These are phyloP conservation scores for Petroica traversi DNA, from an alignment of 2,113 vertebrate genomes.

Conservation along the genomic window DNA sequence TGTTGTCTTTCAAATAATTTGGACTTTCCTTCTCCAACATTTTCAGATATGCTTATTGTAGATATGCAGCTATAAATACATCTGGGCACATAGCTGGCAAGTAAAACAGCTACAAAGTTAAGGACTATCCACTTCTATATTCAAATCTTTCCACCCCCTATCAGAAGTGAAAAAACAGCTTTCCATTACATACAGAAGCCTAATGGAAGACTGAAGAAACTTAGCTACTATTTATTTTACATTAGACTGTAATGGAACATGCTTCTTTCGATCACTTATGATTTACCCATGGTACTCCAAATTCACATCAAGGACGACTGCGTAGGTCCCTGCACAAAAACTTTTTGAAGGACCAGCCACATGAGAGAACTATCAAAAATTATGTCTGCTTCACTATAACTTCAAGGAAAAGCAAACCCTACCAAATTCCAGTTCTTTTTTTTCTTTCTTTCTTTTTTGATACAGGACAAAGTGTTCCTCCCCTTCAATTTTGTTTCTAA, in stretches of 20 bases:
- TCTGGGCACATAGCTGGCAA: background rate
- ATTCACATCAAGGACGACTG: background rate
- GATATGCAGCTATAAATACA: background rate
- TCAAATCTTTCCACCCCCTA: background rate
- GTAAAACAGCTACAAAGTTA: background rate
- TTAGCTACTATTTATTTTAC: background rate
- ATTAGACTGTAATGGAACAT: background rate
- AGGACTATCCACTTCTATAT: background rate
- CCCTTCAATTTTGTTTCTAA: background rate
- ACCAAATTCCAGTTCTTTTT: background rate
- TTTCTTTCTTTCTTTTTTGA: background rate
- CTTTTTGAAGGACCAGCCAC: background rate
- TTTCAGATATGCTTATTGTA: background rate
- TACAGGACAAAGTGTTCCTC: background rate
- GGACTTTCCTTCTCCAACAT: background rate
- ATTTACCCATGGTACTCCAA: background rate
- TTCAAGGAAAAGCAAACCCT: background rate
- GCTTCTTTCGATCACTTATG: background rate
- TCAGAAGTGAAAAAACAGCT: background rate
- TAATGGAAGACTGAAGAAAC: background rate
- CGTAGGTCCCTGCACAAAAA: background rate
- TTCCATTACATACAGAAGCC: background rate
- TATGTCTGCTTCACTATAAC: background rate
- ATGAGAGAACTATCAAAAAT: background rate
- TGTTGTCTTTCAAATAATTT: background rate